A percentile compares a stretch with the other conserved stretches of the same genome.
phyloP scores from a whole-genome alignment of 2,113 vertebrate genomes.

The Nerophis lumbriciformis region DNA sequence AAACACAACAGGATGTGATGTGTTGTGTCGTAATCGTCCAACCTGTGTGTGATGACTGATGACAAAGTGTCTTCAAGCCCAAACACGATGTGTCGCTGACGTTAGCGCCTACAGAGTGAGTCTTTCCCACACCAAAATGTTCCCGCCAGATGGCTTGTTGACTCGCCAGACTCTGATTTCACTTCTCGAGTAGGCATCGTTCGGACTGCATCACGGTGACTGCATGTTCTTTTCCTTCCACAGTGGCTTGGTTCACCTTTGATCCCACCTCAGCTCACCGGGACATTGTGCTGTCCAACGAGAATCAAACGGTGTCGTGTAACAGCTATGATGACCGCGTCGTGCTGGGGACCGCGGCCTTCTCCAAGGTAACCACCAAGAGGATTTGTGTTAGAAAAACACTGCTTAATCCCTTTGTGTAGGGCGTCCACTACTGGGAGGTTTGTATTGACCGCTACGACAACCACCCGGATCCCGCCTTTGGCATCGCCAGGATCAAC shows the following conservation, averaged over 20 bases:
- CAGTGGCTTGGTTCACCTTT: constrained; percentile 98
- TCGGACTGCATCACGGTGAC: neutral
- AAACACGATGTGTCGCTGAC: neutral
- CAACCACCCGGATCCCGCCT: constrained; percentile 95
- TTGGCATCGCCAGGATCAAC: constrained; percentile 90
- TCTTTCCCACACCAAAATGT: neutral
- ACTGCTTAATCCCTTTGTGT: neutral
- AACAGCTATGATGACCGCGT: constrained; percentile 96
- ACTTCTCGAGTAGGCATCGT: neutral
- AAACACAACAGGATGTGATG: too few species aligned
- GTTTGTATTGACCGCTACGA: constrained; percentile 90
- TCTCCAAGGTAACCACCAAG: constrained; percentile 76
- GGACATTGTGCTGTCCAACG: constrained; percentile 91
- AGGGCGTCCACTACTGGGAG: constrained; percentile 93
- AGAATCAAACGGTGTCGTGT: constrained; percentile 91
- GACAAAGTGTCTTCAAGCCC: too few species aligned
- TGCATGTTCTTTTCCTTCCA: neutral
- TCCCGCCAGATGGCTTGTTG: neutral
- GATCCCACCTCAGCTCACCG: constrained; percentile 90
- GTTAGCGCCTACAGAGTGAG: neutral
- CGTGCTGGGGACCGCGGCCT: constrained; percentile 90
- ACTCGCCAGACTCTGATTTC: constrained; percentile 2
- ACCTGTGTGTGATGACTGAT: too few species aligned
- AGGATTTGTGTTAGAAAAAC: neutral
- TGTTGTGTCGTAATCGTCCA: too few species aligned